These are phyloP conservation scores for Cataglyphis hispanica DNA, from an alignment of 1,140 invertebrate genomes.

Conservation along the genomic window DNA sequence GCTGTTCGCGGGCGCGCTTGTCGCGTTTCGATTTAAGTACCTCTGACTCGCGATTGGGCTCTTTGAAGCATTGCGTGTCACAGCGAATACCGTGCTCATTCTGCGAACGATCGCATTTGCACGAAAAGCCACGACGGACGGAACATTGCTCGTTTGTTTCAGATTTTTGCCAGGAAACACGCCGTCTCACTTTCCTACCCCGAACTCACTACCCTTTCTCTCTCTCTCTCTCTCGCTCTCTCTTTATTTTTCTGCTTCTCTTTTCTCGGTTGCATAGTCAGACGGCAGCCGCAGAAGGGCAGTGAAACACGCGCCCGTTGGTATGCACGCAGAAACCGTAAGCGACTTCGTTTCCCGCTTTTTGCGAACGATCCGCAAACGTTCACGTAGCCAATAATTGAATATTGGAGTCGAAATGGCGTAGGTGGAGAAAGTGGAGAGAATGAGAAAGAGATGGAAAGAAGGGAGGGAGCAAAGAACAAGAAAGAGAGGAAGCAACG, in stretches of 20 bases:
- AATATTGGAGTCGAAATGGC: slow-evolving; percentile 77
- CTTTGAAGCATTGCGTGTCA: slow-evolving; percentile 62
- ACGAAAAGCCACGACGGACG: slow-evolving; percentile 55
- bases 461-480: background rate
- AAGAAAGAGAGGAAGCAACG: slow-evolving; percentile 25
- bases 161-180: slow-evolving; percentile 63
- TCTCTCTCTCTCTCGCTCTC: background rate
- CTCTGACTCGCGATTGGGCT: slow-evolving; percentile 38
- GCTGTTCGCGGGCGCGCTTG: slow-evolving; percentile 9
- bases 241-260: slow-evolving; percentile 5
- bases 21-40: slow-evolving; percentile 62
- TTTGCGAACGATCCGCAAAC: slow-evolving; percentile 71
- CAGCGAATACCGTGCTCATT: slow-evolving; percentile 42
- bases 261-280: background rate
- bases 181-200: slow-evolving; percentile 5
- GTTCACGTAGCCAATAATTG: slow-evolving; percentile 80
- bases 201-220: background rate
- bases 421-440: slow-evolving; percentile 25
- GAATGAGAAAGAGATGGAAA: slow-evolving; percentile 39
- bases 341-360: slow-evolving; percentile 75
- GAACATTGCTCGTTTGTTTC: slow-evolving; percentile 71
- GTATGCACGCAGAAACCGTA: slow-evolving; percentile 72
- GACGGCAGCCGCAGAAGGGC: slow-evolving; percentile 17
- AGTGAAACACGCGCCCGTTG: slow-evolving; percentile 42
- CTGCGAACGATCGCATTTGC: slow-evolving; percentile 60